Conservation (phyloP, 2,888 invertebrate species). For the Hirtodrosophila trivittata region DNA sequence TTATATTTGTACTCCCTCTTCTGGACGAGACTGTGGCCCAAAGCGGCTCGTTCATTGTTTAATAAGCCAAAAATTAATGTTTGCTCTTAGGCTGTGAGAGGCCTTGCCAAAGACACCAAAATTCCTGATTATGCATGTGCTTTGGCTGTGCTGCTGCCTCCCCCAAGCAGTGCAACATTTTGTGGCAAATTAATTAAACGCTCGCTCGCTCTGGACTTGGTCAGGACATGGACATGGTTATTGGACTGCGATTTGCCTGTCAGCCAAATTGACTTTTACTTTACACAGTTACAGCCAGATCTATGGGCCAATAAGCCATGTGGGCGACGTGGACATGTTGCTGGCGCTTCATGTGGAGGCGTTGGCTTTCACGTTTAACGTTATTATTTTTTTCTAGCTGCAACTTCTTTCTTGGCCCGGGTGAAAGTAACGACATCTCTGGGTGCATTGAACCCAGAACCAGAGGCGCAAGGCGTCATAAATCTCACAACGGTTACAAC, state of each 20-base stretch:
- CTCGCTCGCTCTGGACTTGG: slow-evolving; percentile 26
- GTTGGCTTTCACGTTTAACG: slow-evolving; percentile 72
- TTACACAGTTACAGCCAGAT: slow-evolving; percentile 15
- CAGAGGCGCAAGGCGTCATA: slow-evolving; percentile 62
- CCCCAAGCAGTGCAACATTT: slow-evolving; percentile 57
- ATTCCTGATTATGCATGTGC: slow-evolving; percentile 63
- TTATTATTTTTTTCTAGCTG: slow-evolving; percentile 44
- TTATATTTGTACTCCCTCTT: neutral
- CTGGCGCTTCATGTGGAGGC: slow-evolving; percentile 51
- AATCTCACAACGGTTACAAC: slow-evolving; percentile 65
- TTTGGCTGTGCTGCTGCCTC: slow-evolving; percentile 19
- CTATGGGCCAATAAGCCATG: slow-evolving; percentile 9
- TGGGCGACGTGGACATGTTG: slow-evolving; percentile 40
- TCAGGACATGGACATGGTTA: slow-evolving; percentile 34
- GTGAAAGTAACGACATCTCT: slow-evolving; percentile 52
- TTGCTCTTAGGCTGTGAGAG: slow-evolving; percentile 27
- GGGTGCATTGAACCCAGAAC: slow-evolving; percentile 70
- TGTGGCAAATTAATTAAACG: slow-evolving; percentile 78
- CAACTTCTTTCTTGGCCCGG: slow-evolving; percentile 36
- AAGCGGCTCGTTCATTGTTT: slow-evolving; percentile 29
- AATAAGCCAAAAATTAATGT: slow-evolving; percentile 54
- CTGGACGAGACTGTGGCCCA: neutral
- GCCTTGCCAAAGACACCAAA: slow-evolving; percentile 15
- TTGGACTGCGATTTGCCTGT: slow-evolving; percentile 61
- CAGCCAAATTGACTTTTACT: slow-evolving; percentile 76